Evolutionary conservation across 2,113 vertebrate species (phyloP).

Genomic region (Ploceus nigricollis): DNA sequence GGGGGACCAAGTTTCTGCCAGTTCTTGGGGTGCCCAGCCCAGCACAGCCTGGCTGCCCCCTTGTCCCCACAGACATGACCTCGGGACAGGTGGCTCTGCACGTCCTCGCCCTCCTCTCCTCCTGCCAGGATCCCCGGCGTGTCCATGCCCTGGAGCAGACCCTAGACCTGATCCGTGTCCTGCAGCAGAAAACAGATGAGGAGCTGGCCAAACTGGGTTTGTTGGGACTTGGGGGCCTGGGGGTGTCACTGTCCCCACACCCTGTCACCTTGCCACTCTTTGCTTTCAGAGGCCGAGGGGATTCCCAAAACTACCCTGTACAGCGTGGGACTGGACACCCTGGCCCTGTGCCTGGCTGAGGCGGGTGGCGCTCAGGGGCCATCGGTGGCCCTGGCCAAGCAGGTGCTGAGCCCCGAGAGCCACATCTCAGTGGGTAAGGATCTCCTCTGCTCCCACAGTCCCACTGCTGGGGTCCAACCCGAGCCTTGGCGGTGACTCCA

Average conservation of each 20-base stretch:
- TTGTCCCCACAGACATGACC: conserved; percentile 42
- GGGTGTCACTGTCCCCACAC: accelerated
- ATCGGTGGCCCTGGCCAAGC: background rate
- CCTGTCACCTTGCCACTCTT: background rate
- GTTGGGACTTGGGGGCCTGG: background rate
- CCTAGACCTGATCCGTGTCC: background rate
- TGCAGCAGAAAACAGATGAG: background rate
- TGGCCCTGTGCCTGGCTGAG: conserved; percentile 19
- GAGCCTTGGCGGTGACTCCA: accelerated
- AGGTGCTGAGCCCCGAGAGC: background rate
- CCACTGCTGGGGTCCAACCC: accelerated
- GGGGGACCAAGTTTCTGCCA: accelerated
- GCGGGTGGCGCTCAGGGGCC: accelerated
- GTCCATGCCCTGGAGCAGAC: background rate
- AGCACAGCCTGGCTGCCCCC: accelerated
- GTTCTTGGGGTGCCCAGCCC: too few species aligned
- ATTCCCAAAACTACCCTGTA: conserved; percentile 10
- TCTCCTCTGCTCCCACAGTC: background rate
- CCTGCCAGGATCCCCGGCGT: conserved; percentile 36
- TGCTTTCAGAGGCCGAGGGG: background rate
- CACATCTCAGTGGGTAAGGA: conserved; percentile 8
- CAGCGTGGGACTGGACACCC: background rate
- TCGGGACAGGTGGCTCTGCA: conserved; percentile 59
- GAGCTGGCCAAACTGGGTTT: background rate
- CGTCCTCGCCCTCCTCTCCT: conserved; percentile 68